phyloP scores from a whole-genome alignment of 2,888 invertebrate species.

The Barypeithes pellucidus region DNA sequence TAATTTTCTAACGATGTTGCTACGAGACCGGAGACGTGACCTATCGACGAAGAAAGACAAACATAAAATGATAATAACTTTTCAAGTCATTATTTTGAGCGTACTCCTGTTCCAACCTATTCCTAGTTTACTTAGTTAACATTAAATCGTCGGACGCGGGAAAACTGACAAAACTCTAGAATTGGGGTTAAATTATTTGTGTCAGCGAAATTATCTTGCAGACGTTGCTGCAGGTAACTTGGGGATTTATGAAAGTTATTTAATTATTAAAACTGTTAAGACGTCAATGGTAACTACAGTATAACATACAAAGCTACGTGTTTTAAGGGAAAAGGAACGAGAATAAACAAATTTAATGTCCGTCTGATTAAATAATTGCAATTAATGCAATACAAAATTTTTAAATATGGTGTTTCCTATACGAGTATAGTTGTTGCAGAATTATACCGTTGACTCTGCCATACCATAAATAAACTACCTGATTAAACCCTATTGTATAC shows the following conservation, averaged over 20 bases:
- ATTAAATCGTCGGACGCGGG: not conserved
- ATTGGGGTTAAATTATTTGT: not conserved
- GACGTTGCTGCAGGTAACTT: not conserved
- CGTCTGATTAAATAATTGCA: too few relatives aligned
- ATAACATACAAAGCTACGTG: not conserved
- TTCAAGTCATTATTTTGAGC: not conserved
- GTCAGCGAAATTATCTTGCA: not conserved
- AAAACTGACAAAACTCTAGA: not conserved
- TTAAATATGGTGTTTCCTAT: too few relatives aligned
- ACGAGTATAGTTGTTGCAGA: too few relatives aligned
- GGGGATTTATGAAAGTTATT: not conserved
- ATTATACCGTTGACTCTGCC: too few relatives aligned
- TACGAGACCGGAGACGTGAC: not conserved
- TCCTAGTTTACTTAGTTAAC: too few relatives aligned
- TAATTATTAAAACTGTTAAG: not conserved
- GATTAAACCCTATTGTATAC: too few relatives aligned
- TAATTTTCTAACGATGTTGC: too few relatives aligned
- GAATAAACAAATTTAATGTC: too few relatives aligned
- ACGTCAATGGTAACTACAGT: not conserved
- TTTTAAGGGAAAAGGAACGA: too few relatives aligned
- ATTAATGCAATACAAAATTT: too few relatives aligned
- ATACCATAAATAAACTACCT: too few relatives aligned
- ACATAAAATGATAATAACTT: not conserved
- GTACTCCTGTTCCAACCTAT: not conserved
- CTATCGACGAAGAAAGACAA: not conserved